phyloP scores from a whole-genome alignment of 2,113 vertebrate species.

The Muntiacus muntjak region DNA sequence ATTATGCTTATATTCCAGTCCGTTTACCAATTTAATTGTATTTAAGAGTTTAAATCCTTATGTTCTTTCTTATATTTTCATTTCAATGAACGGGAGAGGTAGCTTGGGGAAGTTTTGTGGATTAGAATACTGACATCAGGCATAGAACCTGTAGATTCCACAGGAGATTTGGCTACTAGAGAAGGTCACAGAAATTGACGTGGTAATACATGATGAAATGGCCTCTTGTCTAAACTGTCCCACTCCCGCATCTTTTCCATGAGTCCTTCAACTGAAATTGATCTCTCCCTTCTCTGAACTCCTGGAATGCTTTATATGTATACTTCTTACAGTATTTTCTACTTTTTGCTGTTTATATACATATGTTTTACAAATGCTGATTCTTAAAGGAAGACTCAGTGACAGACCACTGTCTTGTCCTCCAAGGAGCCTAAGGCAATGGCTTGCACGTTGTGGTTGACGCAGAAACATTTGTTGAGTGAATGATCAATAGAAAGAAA shows the following conservation, averaged over 20 bases:
- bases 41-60: constrained; percentile 27
- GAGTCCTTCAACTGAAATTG: neutral
- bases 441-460: neutral
- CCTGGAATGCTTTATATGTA: neutral
- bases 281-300: neutral
- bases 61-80: constrained; percentile 23
- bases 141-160: neutral
- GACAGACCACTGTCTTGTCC: neutral
- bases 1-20: constrained; percentile 32
- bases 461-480: neutral
- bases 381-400: neutral
- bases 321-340: neutral
- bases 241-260: neutral
- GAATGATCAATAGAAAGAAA: neutral
- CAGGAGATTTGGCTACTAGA: neutral
- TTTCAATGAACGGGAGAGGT: neutral
- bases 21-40: constrained; percentile 37
- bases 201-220: neutral
- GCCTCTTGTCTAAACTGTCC: neutral
- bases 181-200: neutral
- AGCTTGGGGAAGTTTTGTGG: neutral
- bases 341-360: neutral
- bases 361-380: neutral
- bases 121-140: neutral
- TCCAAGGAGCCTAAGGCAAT: neutral